Percentiles rank a stretch among this genome's conserved stretches.
Conservation (phyloP, 1,140 invertebrate species). For the Sycophila sp. region DNA sequence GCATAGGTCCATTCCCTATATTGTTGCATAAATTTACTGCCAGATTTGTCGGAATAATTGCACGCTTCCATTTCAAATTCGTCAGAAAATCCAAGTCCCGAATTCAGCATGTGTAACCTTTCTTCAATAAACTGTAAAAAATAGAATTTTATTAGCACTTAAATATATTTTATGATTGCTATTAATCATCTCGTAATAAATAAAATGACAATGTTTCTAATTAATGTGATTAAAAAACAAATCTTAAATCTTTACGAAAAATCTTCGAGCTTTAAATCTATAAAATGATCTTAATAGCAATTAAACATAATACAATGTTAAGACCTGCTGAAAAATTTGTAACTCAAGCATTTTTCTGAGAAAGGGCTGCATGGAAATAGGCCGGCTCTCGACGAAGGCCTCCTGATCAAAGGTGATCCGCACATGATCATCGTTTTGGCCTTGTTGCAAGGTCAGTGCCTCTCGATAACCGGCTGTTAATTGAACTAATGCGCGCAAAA, state of each 20-base stretch:
- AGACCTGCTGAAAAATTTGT: constrained; percentile 95
- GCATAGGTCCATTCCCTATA: constrained; percentile 79
- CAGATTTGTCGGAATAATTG: constrained; percentile 84
- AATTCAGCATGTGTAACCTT: constrained; percentile 87
- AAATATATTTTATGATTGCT: no score
- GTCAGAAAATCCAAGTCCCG: constrained; percentile 89
- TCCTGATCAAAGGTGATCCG: constrained; percentile 88
- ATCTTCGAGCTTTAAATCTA: no score
- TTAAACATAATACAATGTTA: no score
- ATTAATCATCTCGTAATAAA: no score
- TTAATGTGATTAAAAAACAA: no score
- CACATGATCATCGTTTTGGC: constrained; percentile 62
- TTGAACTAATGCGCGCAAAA: constrained; percentile 88
- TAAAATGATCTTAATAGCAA: no score
- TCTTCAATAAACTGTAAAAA: constrained; percentile 88
- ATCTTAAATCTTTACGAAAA: no score
- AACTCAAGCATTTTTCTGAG: constrained; percentile 89
- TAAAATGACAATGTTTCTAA: no score
- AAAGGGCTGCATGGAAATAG: constrained; percentile 86
- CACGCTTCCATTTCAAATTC: constrained; percentile 93
- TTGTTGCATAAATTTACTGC: constrained; percentile 79
- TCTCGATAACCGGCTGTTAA: constrained; percentile 94
- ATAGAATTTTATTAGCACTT: neutral
- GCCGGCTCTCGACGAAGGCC: constrained; percentile 84
- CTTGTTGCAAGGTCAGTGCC: constrained; percentile 83